phyloP scores from a whole-genome alignment of 1,140 invertebrate species.

The Lethrus apterus region DNA sequence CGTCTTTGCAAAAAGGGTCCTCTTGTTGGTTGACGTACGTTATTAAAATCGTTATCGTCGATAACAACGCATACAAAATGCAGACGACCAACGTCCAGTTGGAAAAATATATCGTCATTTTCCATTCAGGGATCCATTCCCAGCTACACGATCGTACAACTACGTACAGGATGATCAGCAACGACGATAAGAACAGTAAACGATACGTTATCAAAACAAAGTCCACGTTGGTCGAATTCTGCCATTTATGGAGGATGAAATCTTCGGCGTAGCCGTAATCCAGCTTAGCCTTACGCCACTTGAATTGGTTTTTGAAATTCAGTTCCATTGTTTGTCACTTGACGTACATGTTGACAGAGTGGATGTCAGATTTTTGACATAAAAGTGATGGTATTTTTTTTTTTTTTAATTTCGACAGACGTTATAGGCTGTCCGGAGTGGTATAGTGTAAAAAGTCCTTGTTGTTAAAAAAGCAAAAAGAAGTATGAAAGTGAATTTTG shows the following conservation, averaged over 20 bases:
- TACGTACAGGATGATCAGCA: not conserved
- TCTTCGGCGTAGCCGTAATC: slow-evolving; percentile 4
- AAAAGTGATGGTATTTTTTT: too few relatives aligned
- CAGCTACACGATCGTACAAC: not conserved
- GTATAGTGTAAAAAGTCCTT: too few relatives aligned
- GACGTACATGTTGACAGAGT: too few relatives aligned
- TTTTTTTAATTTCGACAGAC: too few relatives aligned
- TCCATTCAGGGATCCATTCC: not conserved
- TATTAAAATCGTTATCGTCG: too few relatives aligned
- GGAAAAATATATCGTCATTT: slow-evolving; percentile 1
- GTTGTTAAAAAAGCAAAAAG: too few relatives aligned
- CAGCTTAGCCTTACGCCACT: not conserved
- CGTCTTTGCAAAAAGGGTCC: too few relatives aligned
- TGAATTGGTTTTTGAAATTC: not conserved
- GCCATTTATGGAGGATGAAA: slow-evolving; percentile 8
- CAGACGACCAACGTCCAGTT: slow-evolving; percentile 9
- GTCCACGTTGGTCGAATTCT: not conserved
- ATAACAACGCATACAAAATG: not conserved
- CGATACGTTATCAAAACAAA: not conserved
- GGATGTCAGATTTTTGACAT: too few relatives aligned
- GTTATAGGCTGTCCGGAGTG: too few relatives aligned
- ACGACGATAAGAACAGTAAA: not conserved
- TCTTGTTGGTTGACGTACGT: too few relatives aligned
- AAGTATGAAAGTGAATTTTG: too few relatives aligned
- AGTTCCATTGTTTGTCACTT: too few relatives aligned